phyloP scores from a whole-genome alignment of 2,888 invertebrate genomes.

The Rutpela maculata region DNA sequence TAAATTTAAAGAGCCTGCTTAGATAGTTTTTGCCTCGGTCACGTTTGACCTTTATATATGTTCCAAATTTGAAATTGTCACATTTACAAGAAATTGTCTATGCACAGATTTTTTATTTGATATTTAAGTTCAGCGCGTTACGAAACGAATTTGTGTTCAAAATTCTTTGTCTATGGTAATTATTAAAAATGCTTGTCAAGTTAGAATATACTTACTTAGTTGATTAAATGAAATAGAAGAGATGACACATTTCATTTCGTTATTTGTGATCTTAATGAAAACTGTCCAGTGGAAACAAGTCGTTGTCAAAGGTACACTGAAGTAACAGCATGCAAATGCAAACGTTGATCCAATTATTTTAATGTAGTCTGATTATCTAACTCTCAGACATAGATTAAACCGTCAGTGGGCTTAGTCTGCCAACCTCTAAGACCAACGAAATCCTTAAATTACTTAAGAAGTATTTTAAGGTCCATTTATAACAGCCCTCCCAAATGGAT shows the following conservation, averaged over 20 bases:
- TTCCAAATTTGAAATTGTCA: too few species aligned
- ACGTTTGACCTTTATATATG: too few species aligned
- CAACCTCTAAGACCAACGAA: slow-evolving; percentile 16
- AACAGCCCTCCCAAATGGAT: slow-evolving; percentile 10
- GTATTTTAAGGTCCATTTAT: slow-evolving; percentile 26
- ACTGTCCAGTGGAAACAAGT: not conserved
- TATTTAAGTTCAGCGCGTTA: too few species aligned
- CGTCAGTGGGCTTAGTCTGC: slow-evolving; percentile 16
- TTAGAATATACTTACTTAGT: too few species aligned
- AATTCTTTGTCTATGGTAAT: too few species aligned
- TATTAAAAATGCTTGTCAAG: too few species aligned
- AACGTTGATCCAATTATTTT: slow-evolving; percentile 26
- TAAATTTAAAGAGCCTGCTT: too few species aligned
- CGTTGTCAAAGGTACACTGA: not conserved
- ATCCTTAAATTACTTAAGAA: slow-evolving; percentile 27
- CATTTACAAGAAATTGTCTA: too few species aligned
- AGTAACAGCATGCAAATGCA: not conserved
- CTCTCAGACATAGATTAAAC: slow-evolving; percentile 26
- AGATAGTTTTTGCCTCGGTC: too few species aligned
- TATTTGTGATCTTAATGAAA: not conserved
- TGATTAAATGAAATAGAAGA: too few species aligned
- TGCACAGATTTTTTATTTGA: too few species aligned
- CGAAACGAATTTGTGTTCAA: too few species aligned
- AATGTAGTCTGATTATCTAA: slow-evolving; percentile 32
- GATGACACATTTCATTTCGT: not conserved